Conservation (phyloP, 2,797 vertebrate genomes). For the Coregonus sp. region DNA sequence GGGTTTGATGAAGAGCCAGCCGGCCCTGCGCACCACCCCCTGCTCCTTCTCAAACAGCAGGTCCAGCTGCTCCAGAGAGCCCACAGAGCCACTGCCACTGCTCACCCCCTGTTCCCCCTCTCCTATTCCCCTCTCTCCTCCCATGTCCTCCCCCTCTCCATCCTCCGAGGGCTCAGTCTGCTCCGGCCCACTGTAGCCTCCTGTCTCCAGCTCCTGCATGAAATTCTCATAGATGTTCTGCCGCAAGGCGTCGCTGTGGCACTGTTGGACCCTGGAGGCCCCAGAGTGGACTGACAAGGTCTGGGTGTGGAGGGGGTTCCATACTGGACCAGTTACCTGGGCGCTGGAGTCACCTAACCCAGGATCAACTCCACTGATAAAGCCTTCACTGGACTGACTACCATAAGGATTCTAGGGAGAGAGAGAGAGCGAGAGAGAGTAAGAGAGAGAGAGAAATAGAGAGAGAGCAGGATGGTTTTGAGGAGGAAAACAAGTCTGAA, state of each 20-base stretch:
- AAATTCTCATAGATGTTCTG: slow-evolving; percentile 92
- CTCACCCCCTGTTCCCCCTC: slow-evolving; percentile 65
- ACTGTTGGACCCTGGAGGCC: slow-evolving; percentile 65
- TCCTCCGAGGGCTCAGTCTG: slow-evolving; percentile 60
- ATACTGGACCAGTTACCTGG: slow-evolving; percentile 59
- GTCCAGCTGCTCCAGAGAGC: slow-evolving; percentile 85
- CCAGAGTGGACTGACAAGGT: slow-evolving; percentile 64
- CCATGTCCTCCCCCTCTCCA: slow-evolving; percentile 59
- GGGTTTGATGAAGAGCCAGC: slow-evolving; percentile 93
- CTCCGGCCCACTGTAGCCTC: slow-evolving; percentile 63
- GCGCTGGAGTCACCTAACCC: slow-evolving; percentile 53
- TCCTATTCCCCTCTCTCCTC: slow-evolving; percentile 55
- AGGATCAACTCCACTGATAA: slow-evolving; percentile 70
- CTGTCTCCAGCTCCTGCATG: slow-evolving; percentile 89
- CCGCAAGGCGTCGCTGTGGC: slow-evolving; percentile 64
- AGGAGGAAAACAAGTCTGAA: background rate
- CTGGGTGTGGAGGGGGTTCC: slow-evolving; percentile 76
- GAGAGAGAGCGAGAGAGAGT: slow-evolving; percentile 1
- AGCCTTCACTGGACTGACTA: slow-evolving; percentile 74
- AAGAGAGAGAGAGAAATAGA: slow-evolving; percentile 7
- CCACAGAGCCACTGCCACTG: slow-evolving; percentile 80
- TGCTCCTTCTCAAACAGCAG: slow-evolving; percentile 88
- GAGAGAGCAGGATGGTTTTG: background rate
- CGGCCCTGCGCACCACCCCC: slow-evolving; percentile 88
- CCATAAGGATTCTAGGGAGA: slow-evolving; percentile 79